Evolutionary conservation across 2,797 vertebrate species (phyloP).

Genomic region (Peromyscus nudipes): DNA sequence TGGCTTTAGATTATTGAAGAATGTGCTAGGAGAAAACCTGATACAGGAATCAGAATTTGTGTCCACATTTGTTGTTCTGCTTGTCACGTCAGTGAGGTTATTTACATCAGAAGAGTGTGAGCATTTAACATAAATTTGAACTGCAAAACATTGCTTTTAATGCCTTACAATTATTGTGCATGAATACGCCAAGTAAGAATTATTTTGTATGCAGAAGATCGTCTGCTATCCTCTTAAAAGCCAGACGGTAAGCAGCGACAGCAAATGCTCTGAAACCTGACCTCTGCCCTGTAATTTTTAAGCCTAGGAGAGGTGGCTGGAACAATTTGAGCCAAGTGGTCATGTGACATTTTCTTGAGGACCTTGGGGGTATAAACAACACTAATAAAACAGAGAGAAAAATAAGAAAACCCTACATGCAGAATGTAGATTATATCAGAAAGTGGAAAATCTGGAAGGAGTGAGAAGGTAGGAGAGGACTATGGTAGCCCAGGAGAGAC

Average conservation of each 20-base stretch:
- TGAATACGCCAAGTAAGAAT: slow-evolving; percentile 15
- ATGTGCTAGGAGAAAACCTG: neutral
- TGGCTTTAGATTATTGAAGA: slow-evolving; percentile 50
- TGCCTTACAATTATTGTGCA: slow-evolving; percentile 36
- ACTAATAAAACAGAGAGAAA: neutral
- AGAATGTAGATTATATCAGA: neutral
- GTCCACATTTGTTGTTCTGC: neutral
- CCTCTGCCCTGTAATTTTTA: slow-evolving; percentile 16
- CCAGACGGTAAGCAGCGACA: neutral
- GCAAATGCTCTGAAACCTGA: neutral
- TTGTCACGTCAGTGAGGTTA: neutral
- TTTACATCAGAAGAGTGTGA: neutral
- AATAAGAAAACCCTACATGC: neutral
- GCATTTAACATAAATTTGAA: slow-evolving; percentile 59
- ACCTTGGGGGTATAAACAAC: neutral
- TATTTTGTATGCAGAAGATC: slow-evolving; percentile 12
- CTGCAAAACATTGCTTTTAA: slow-evolving; percentile 47
- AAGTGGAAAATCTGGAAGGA: neutral
- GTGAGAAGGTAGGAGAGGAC: neutral
- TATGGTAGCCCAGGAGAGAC: neutral
- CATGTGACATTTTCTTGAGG: neutral
- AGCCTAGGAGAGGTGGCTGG: neutral
- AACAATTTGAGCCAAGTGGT: neutral
- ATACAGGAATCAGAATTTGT: neutral
- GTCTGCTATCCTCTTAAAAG: neutral